Conservation (phyloP, 1,140 invertebrate species). For the Cheumatopsyche charites region DNA sequence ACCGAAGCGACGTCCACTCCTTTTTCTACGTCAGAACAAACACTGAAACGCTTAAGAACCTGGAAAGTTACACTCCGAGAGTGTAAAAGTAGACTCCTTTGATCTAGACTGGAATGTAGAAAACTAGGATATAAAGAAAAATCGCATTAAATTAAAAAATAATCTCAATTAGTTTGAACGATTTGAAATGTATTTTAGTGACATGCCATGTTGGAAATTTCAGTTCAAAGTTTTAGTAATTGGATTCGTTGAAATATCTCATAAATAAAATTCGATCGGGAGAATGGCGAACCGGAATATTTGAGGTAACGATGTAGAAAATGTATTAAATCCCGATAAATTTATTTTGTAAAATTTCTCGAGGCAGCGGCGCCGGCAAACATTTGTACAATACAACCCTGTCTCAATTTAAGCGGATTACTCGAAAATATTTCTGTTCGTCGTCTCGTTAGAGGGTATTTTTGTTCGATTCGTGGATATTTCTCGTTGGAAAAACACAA, state of each 20-base stretch:
- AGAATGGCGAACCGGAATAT: conserved; percentile 12
- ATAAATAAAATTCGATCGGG: conserved; percentile 10
- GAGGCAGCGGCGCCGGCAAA: conserved; percentile 12
- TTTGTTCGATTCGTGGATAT: no score
- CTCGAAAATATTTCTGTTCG: conserved; percentile 17
- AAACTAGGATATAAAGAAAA: no score
- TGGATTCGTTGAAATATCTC: conserved; percentile 33
- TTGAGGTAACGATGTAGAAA: conserved; percentile 33
- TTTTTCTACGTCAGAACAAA: neutral
- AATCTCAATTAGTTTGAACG: no score
- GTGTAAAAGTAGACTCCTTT: neutral
- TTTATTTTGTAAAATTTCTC: conserved; percentile 34
- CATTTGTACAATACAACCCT: conserved; percentile 29
- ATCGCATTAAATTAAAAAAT: no score
- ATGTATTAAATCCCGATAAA: conserved; percentile 38
- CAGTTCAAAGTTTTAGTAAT: conserved; percentile 4
- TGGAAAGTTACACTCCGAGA: neutral
- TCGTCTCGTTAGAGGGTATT: no score
- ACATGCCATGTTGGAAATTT: no score
- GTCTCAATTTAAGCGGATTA: conserved; percentile 30
- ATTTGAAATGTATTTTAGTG: no score
- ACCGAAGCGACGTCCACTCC: conserved; percentile 6
- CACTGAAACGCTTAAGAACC: neutral
- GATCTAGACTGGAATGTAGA: no score
- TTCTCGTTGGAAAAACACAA: no score